Percentiles rank a stretch among this genome's conserved stretches.
Evolutionary conservation across 2,888 invertebrate species (phyloP).

Genomic region (Didymodactylos carnosus): DNA sequence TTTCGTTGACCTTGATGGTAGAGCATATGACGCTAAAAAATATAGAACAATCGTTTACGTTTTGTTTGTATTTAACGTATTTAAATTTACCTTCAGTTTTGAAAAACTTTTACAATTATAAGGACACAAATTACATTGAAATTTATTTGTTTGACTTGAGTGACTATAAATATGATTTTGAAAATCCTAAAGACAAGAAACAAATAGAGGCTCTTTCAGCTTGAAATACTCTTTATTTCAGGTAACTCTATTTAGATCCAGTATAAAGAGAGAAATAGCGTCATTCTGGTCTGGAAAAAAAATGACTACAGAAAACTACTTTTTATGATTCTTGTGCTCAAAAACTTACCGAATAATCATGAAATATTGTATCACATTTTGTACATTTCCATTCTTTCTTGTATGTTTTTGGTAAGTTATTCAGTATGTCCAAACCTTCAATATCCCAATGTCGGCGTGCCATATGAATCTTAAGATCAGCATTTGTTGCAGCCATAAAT

Average conservation of each 20-base stretch:
- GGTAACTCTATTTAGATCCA: too few relatives aligned
- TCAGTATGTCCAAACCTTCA: slow-evolving; percentile 3
- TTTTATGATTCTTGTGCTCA: too few relatives aligned
- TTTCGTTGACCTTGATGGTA: slow-evolving; percentile 12
- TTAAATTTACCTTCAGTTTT: slow-evolving; percentile 12
- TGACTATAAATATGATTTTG: slow-evolving; percentile 14
- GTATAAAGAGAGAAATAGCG: too few relatives aligned
- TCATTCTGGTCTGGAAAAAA: too few relatives aligned
- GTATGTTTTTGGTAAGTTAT: slow-evolving; percentile 7
- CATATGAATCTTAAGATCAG: slow-evolving; percentile 14
- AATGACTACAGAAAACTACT: too few relatives aligned
- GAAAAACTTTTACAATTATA: slow-evolving; percentile 14
- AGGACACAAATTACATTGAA: slow-evolving; percentile 8
- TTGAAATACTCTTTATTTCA: neutral
- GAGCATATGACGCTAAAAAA: slow-evolving; percentile 12
- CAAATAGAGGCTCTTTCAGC: neutral
- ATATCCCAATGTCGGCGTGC: slow-evolving; percentile 13
- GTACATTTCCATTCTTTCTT: slow-evolving; percentile 14
- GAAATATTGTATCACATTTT: slow-evolving; percentile 7
- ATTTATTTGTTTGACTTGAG: slow-evolving; percentile 9
- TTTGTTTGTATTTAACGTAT: too few relatives aligned
- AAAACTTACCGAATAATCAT: slow-evolving; percentile 8
- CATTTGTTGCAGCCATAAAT: slow-evolving; percentile 14
- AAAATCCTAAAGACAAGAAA: neutral
- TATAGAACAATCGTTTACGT: neutral